Evolutionary conservation across 2,113 vertebrate genomes (phyloP), one percentile per base, ranked within the genome.

Genomic region (Archocentrus centrarchus): DNA sequence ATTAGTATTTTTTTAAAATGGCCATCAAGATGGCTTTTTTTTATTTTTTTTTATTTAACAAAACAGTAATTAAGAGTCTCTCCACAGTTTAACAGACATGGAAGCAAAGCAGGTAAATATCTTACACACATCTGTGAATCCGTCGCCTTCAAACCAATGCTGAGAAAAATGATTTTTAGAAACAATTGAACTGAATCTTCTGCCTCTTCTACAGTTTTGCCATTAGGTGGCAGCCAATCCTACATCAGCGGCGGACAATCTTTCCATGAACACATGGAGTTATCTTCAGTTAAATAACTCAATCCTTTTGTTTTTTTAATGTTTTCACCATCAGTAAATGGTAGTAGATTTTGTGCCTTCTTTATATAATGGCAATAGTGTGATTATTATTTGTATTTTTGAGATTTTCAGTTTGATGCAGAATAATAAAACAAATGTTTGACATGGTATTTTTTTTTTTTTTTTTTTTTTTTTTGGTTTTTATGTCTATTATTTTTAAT

Each of bases 191-290:
- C 15, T 7, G 13, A 41, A 6, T 17, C 14, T 4, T 61, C 3
- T 4, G 0, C 2, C 5, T 47, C 41, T 11, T 81, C 9, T 57
- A 41, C 85, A 92, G 89, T 68, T 79, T 80, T 83, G 50, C 92
- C 92, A 50, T 2, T 82, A 89, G 93, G 70, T 80, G 88, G 91
- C 93, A 92, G 87, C 86, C 93, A 68, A 91, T 63, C 80, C 66
- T 32, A 90, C 76, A 20, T 60, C 83, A 82, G 75, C 81, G 63
- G 83, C 81, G 14, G 86, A 90, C 82, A 55, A 78, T 83, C 85
- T 77, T 86, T 88, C 37, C 75, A 85, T 32, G 15, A 77, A 75
- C 55, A 75, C 84, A 44, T 32, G 32, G 39, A 76, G 64, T 80
- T 83, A 80, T 62, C 44, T 85, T 88, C 35, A 75, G 77, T 76